Base-by-base conservation (phyloP, 2,888 invertebrate genomes). In the Drosophila cognata region DNA sequence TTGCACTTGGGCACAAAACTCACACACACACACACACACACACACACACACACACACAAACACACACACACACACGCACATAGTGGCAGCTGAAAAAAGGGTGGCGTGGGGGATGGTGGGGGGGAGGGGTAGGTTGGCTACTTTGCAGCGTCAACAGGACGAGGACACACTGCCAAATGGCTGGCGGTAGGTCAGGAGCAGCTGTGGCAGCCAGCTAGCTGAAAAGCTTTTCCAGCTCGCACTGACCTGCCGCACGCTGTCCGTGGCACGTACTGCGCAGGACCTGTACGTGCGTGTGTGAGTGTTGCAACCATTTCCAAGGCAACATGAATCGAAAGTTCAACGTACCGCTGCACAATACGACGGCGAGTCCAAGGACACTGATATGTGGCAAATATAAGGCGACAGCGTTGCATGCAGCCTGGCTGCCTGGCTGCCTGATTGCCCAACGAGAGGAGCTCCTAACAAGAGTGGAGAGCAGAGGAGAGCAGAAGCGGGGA, bases 1-100 rank as follows among this genome's bases (percentile, higher is more conserved):
- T 91, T 91, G 91, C 91, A 91, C 91, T 91, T 91, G 91, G 86
- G 80, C 87, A 73, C 80, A 74, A 72, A 82, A 84, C 71, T 25
- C 25, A 46, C 46, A 46, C 71, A 73, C 50, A 75, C 60, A 74
- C 62, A 71, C 64, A 67, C 56, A 74, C 48, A 70, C 53, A 66
- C 33, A 70, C 53, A 66, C 35, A 59, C 50, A 68, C 56, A 25
- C 25, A 21, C 21, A 43, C 21, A 21, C 21, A 21, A 1, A 21
- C 21, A 21, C 21, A 21, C 56, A 74, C 51, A 70, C 53, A 66
- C 35, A 59, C 50, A 68, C 56, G 46, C 25, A 21, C 21, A 43
- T 43, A 21, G 31, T 51, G 29, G 28, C 31, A 35, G 36, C 56
- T 46, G 10, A 18, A 46, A 46, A 46, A 48, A 41, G 36, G 29